Percentiles rank a stretch among this genome's conserved stretches.
Conservation (phyloP, 2,888 invertebrate genomes). For the Allacma fusca region DNA sequence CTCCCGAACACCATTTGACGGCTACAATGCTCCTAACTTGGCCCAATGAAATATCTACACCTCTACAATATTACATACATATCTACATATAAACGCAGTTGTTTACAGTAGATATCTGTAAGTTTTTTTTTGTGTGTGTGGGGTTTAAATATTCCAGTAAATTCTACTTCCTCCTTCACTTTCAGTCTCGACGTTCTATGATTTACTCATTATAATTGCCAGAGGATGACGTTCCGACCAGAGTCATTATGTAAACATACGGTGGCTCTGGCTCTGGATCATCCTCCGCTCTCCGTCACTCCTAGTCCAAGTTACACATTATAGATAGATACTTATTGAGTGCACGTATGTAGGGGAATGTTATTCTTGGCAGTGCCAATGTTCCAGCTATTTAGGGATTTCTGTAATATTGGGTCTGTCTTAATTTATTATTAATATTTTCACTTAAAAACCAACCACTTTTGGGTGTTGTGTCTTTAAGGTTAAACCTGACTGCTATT, state of each 20-base stretch:
- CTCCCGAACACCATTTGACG: no score
- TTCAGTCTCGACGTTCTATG: constrained; percentile 2
- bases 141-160: constrained; percentile 19
- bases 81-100: no score
- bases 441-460: neutral
- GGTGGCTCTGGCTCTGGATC: neutral
- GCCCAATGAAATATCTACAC: no score
- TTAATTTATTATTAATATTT: constrained; percentile 19
- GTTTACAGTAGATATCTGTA: no score
- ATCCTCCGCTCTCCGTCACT: neutral
- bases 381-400: neutral
- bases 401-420: neutral
- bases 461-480: neutral
- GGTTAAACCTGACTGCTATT: no score
- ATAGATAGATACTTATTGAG: no score
- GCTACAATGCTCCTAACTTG: no score
- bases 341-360: no score
- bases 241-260: neutral
- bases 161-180: constrained; percentile 23
- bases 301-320: no score
- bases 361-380: constrained; percentile 4
- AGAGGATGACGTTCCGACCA: neutral
- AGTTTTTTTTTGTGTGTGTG: neutral
- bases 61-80: no score
- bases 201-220: constrained; percentile 24